Evolutionary conservation across 30 jellyfish, hydroid and myxozoan genomes (phyloP).

Genomic region (Phacellophora camtschatica): DNA sequence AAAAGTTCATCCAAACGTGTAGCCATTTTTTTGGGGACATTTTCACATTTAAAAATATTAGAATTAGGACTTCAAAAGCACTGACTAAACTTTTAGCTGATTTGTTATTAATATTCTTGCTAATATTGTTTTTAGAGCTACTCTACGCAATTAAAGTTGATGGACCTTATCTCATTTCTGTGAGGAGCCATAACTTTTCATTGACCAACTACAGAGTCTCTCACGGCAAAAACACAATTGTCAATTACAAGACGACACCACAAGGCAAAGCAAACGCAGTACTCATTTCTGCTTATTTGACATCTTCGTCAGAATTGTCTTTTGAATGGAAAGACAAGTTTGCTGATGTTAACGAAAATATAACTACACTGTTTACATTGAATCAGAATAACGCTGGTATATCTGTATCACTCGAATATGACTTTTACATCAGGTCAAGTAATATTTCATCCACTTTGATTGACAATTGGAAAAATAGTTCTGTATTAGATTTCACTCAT

Average conservation of each 20-base stretch:
- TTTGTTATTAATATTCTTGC: too few species aligned
- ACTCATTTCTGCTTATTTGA: neutral
- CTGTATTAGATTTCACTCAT: neutral
- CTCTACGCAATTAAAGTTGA: neutral
- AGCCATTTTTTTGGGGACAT: too few species aligned
- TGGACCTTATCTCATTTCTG: neutral
- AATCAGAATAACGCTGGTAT: neutral
- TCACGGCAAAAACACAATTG: neutral
- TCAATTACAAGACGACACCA: neutral
- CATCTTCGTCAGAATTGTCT: neutral
- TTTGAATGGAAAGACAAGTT: neutral
- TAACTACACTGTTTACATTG: neutral
- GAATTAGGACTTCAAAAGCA: too few species aligned
- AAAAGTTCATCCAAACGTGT: too few species aligned
- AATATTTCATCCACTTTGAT: constrained; percentile 16
- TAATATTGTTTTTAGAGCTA: too few species aligned
- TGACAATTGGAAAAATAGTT: constrained; percentile 7
- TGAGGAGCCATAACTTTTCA: neutral
- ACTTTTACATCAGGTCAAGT: constrained; percentile 2
- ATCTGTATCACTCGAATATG: neutral
- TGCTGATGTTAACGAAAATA: neutral
- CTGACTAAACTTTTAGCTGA: too few species aligned
- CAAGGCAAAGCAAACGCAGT: neutral
- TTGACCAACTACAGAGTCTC: neutral
- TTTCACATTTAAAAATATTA: too few species aligned